phyloP scores from a whole-genome alignment of 2,797 vertebrate genomes.

The Furcifer pardalis region DNA sequence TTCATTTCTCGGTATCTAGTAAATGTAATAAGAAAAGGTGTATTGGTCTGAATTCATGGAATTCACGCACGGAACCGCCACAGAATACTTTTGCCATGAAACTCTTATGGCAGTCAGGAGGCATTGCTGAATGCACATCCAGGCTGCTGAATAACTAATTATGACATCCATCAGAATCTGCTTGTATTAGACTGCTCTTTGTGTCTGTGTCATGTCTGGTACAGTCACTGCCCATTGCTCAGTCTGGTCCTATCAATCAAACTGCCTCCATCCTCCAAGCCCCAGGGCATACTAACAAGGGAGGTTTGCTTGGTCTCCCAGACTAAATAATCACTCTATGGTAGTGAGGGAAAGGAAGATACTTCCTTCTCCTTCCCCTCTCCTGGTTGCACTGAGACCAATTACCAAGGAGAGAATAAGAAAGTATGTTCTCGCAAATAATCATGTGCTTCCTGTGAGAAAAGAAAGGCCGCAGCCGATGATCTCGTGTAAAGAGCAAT shows the following conservation, averaged over 20 bases:
- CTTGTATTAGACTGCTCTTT: constrained; percentile 23
- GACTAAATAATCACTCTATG: constrained; percentile 34
- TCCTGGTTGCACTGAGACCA: constrained; percentile 37
- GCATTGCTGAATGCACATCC: constrained; percentile 7
- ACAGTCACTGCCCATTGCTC: constrained; percentile 24
- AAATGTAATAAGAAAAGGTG: background rate
- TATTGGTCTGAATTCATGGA: background rate
- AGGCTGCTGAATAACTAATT: constrained; percentile 32
- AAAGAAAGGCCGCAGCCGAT: background rate
- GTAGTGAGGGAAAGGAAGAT: background rate
- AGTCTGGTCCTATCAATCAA: constrained; percentile 35
- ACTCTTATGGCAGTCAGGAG: constrained; percentile 6
- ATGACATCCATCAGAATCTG: constrained; percentile 29
- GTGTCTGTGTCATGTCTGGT: constrained; percentile 29
- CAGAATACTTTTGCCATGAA: constrained; percentile 29
- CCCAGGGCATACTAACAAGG: constrained; percentile 29
- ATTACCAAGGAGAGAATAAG: constrained; percentile 13
- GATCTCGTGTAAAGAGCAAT: constrained; percentile 1
- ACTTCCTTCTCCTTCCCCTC: constrained; percentile 1
- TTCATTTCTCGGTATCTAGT: background rate
- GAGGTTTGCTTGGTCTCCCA: constrained; percentile 11
- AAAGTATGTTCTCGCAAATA: background rate
- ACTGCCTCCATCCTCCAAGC: constrained; percentile 12
- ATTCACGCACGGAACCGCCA: background rate
- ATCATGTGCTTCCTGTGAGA: background rate